Evolutionary conservation across 2,888 invertebrate genomes (phyloP).

Genomic region (Arrhopalites spinosus): DNA sequence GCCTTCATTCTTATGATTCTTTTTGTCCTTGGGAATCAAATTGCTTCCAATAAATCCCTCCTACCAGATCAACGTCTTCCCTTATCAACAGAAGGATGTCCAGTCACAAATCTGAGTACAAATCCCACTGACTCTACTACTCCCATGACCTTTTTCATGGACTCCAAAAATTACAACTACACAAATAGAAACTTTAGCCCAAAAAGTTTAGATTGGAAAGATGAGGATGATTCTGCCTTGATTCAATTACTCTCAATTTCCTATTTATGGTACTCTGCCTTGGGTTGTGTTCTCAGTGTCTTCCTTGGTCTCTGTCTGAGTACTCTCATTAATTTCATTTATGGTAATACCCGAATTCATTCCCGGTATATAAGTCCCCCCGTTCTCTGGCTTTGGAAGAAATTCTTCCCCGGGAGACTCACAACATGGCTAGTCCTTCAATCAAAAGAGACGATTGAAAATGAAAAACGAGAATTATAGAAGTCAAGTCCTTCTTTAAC

Average conservation of each 20-base stretch:
- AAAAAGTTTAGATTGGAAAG: conserved; percentile 41
- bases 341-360: conserved; percentile 19
- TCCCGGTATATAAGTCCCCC: conserved; percentile 46
- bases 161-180: no score
- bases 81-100: conserved; percentile 17
- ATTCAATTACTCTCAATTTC: conserved; percentile 55
- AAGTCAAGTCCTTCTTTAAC: no score
- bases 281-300: conserved; percentile 57
- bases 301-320: conserved; percentile 55
- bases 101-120: background rate
- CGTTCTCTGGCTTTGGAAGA: conserved; percentile 32
- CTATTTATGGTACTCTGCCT: conserved; percentile 59
- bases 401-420: conserved; percentile 28
- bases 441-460: background rate
- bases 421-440: background rate
- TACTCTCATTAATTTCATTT: background rate
- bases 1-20: conserved; percentile 57
- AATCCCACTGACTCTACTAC: background rate
- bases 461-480: no score
- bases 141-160: background rate
- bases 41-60: conserved; percentile 46
- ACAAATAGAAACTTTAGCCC: background rate
- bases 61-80: conserved; percentile 46
- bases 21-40: conserved; percentile 57
- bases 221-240: conserved; percentile 37